These are phyloP conservation scores for Drosophila baimaii DNA, from an alignment of 1,140 invertebrate genomes.

Conservation along the genomic window DNA sequence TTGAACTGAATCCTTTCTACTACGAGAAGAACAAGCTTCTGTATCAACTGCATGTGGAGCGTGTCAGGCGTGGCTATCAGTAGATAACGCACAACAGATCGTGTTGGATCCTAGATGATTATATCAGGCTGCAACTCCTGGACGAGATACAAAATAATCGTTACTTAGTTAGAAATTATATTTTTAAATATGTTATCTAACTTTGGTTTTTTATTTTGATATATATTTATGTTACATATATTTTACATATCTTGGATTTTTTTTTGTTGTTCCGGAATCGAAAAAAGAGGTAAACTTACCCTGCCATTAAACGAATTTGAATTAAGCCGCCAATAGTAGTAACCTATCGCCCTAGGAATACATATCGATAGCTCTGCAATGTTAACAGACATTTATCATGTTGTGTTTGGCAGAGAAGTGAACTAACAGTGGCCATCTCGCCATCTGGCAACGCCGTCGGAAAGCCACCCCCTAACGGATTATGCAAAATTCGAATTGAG, in stretches of 20 bases:
- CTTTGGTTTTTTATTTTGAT: not conserved
- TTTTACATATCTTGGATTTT: not conserved
- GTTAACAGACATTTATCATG: not conserved
- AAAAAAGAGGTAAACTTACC: no score
- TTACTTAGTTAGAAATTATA: not conserved
- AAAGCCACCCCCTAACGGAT: slow-evolving; percentile 26
- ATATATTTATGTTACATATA: not conserved
- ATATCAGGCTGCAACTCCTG: not conserved
- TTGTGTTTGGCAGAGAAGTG: not conserved
- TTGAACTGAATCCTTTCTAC: not conserved
- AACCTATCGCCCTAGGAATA: not conserved
- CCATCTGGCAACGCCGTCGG: slow-evolving; percentile 15
- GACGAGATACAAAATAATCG: not conserved
- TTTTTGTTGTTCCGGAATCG: no score
- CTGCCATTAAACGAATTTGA: not conserved
- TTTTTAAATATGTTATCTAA: no score
- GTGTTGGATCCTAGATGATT: not conserved
- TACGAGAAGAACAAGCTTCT: not conserved
- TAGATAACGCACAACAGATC: not conserved
- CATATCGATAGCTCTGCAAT: slow-evolving; percentile 12
- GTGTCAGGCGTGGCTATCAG: not conserved
- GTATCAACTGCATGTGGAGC: not conserved
- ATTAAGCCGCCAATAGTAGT: not conserved
- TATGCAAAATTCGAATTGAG: slow-evolving; percentile 2
- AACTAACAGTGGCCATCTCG: not conserved